Evolutionary conservation across 2,797 vertebrate genomes (phyloP).

Genomic region (Petrocephalus schoutedeni): DNA sequence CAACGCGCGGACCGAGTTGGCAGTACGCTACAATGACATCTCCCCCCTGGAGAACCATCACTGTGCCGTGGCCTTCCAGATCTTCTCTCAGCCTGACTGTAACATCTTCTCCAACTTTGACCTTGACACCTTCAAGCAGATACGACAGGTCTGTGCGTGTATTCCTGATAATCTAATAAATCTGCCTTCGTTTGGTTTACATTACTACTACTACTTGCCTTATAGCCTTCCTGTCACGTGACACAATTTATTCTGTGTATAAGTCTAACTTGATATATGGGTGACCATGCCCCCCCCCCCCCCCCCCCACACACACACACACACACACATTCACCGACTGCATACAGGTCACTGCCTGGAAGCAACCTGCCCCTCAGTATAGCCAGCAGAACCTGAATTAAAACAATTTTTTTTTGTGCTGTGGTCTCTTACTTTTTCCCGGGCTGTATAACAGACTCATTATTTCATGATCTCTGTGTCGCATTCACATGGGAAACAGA

Average conservation of each 20-base stretch:
- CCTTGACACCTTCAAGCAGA: constrained; percentile 77
- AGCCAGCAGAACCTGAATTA: too few species aligned
- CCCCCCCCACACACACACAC: neutral
- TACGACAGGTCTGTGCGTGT: constrained; percentile 71
- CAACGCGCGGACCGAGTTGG: constrained; percentile 84
- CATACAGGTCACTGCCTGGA: neutral
- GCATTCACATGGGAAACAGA: too few species aligned
- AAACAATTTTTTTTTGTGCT: too few species aligned
- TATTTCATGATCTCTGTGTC: too few species aligned
- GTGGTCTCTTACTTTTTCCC: too few species aligned
- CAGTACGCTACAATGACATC: constrained; percentile 88
- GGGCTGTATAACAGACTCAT: neutral
- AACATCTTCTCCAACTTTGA: constrained; percentile 82
- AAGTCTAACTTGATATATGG: neutral
- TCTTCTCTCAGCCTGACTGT: constrained; percentile 78
- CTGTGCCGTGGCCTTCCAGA: constrained; percentile 87
- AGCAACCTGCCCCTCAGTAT: too few species aligned
- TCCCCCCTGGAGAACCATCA: constrained; percentile 92
- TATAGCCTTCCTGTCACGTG: neutral
- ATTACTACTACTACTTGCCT: neutral
- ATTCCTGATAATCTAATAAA: neutral
- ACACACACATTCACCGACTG: neutral
- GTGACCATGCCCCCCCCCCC: neutral
- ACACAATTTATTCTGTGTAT: neutral
- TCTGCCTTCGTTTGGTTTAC: neutral